Evolutionary conservation across 2,888 invertebrate species (phyloP).

Genomic region (Agrotis ipsilon): DNA sequence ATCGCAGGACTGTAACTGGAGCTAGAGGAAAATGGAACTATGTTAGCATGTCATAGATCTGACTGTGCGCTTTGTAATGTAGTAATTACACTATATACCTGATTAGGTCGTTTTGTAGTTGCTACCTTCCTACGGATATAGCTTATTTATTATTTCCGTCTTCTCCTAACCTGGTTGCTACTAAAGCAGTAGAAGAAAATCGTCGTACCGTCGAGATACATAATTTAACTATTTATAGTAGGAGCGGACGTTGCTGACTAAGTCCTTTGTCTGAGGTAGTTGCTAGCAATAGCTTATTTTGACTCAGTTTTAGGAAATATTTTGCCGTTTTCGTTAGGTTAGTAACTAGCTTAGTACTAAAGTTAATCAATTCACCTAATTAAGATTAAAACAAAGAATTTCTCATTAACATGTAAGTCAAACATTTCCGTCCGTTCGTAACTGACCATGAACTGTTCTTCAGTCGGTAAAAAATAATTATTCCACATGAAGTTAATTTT

Average conservation of each 20-base stretch:
- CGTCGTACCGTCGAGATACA: not conserved
- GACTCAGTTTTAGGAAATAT: not conserved
- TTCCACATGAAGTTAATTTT: constrained; percentile 38
- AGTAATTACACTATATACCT: not conserved
- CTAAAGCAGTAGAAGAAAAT: not conserved
- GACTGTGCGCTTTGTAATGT: constrained; percentile 20
- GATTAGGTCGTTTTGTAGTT: not conserved
- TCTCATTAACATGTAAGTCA: constrained; percentile 21
- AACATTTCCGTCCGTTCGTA: constrained; percentile 16
- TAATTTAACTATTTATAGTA: not conserved
- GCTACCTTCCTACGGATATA: not conserved
- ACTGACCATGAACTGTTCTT: constrained; percentile 24
- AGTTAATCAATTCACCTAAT: constrained; percentile 27
- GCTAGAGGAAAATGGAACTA: not conserved
- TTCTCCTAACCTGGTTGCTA: not conserved
- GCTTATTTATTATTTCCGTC: not conserved
- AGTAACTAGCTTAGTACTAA: not conserved
- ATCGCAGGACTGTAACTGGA: constrained; percentile 15
- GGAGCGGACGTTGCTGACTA: not conserved
- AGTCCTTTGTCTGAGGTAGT: constrained; percentile 2
- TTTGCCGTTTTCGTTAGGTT: not conserved
- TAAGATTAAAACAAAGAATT: constrained; percentile 38
- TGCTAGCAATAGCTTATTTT: not conserved
- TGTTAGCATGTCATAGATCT: not conserved
- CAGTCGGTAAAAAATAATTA: constrained; percentile 30